phyloP scores from a whole-genome alignment of 2,113 vertebrate species.

The crab-eating macaque (Macaca fascicularis) region DNA sequence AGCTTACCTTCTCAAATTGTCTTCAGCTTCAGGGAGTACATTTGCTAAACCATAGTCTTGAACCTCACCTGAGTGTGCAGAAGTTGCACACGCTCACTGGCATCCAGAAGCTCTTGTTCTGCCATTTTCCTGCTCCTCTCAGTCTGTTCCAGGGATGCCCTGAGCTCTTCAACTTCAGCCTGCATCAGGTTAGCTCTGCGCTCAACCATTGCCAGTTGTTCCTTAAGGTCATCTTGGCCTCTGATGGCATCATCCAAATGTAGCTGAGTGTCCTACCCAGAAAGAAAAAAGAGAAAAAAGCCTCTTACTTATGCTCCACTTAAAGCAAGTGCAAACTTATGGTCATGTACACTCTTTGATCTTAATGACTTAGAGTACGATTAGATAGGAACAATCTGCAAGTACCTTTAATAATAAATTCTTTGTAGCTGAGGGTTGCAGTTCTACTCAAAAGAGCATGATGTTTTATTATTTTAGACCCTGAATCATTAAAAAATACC shows the following conservation, averaged over 20 bases:
- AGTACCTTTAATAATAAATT: background rate
- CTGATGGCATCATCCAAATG: slow-evolving; percentile 88
- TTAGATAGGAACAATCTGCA: background rate
- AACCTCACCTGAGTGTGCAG: slow-evolving; percentile 86
- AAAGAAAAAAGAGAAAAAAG: background rate
- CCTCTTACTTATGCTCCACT: background rate
- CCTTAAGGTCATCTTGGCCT: slow-evolving; percentile 89
- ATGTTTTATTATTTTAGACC: slow-evolving; percentile 30
- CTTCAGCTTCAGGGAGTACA: background rate
- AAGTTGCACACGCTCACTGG: slow-evolving; percentile 85
- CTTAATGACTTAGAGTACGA: background rate
- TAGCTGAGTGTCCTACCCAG: slow-evolving; percentile 85
- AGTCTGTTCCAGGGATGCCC: slow-evolving; percentile 85
- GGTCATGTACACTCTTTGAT: background rate
- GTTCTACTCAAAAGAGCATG: background rate
- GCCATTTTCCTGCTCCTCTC: slow-evolving; percentile 85
- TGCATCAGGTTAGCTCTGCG: slow-evolving; percentile 87
- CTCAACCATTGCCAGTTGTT: slow-evolving; percentile 90
- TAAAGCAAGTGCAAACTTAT: background rate
- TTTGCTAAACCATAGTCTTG: background rate
- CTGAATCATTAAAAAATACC: background rate
- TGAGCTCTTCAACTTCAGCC: slow-evolving; percentile 86
- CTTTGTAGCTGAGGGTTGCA: background rate
- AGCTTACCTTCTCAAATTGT: background rate
- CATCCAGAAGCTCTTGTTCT: slow-evolving; percentile 87